These are phyloP conservation scores for Lepidochrysops patricia DNA, from an alignment of 2,888 invertebrate species.

Conservation along the genomic window DNA sequence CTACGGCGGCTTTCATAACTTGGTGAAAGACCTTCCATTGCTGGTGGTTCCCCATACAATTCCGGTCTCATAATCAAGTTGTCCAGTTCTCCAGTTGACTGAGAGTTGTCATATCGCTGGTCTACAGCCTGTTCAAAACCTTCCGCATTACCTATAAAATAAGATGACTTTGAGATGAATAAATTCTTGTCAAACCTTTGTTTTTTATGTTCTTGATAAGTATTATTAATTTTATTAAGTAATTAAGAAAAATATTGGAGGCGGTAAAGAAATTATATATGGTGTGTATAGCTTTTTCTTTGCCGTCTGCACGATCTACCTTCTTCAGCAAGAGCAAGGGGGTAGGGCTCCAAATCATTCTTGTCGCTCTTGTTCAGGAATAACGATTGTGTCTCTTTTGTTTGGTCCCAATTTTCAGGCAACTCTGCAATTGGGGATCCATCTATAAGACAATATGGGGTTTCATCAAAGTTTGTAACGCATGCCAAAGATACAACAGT, in stretches of 20 bases:
- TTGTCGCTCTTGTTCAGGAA: constrained; percentile 72
- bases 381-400: constrained; percentile 67
- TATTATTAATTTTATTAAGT: no score
- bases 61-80: constrained; percentile 78
- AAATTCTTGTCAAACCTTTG: not conserved
- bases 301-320: constrained; percentile 35
- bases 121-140: constrained; percentile 58
- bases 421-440: constrained; percentile 62
- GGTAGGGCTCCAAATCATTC: constrained; percentile 70
- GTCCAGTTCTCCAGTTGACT: constrained; percentile 63
- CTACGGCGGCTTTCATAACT: constrained; percentile 57
- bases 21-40: constrained; percentile 56
- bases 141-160: constrained; percentile 60
- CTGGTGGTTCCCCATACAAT: constrained; percentile 75
- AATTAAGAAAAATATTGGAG: not conserved
- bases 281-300: not conserved
- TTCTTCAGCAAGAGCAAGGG: constrained; percentile 70
- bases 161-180: no score
- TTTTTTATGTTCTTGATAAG: not conserved
- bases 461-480: no score
- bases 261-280: not conserved
- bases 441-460: constrained; percentile 37
- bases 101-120: constrained; percentile 53
- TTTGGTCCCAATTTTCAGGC: constrained; percentile 71
- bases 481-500: no score